phyloP scores from a whole-genome alignment of 2,888 invertebrate genomes.

The Nemurella pictetii region DNA sequence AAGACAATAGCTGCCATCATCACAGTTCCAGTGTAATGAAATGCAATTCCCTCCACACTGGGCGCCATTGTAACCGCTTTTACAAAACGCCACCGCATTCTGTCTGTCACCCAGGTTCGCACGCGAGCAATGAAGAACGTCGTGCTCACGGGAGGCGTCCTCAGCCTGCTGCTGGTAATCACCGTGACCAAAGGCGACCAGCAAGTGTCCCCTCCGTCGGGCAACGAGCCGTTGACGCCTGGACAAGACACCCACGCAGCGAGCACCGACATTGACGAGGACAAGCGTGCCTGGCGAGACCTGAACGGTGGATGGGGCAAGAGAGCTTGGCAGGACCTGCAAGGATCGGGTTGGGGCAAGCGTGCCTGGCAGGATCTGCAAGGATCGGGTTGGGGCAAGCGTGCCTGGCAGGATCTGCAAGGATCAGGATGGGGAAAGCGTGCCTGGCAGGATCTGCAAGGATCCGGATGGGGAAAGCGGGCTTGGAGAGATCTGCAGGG shows the following conservation, averaged over 20 bases:
- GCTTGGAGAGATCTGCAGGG: conserved; percentile 36
- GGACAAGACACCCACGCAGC: not conserved
- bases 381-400: conserved; percentile 54
- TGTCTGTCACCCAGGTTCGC: not conserved
- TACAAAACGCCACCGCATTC: too few species aligned
- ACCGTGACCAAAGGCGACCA: not conserved
- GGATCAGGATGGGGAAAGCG: conserved; percentile 53
- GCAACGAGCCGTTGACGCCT: not conserved
- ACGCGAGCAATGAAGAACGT: not conserved
- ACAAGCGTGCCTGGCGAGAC: conserved; percentile 62
- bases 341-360: conserved; percentile 53
- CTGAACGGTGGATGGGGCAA: conserved; percentile 55
- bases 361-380: conserved; percentile 48
- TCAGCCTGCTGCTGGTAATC: not conserved
- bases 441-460: conserved; percentile 47
- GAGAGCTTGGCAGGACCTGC: conserved; percentile 62
- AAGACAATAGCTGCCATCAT: not conserved
- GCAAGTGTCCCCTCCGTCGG: not conserved
- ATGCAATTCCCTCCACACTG: not conserved
- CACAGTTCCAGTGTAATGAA: not conserved
- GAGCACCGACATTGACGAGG: conserved; percentile 51
- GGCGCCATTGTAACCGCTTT: too few species aligned
- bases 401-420: conserved; percentile 48
- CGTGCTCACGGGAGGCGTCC: not conserved
- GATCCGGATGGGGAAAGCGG: conserved; percentile 49